Conservation (phyloP, 2,888 invertebrate species). For the Philhelius pedissequus region DNA sequence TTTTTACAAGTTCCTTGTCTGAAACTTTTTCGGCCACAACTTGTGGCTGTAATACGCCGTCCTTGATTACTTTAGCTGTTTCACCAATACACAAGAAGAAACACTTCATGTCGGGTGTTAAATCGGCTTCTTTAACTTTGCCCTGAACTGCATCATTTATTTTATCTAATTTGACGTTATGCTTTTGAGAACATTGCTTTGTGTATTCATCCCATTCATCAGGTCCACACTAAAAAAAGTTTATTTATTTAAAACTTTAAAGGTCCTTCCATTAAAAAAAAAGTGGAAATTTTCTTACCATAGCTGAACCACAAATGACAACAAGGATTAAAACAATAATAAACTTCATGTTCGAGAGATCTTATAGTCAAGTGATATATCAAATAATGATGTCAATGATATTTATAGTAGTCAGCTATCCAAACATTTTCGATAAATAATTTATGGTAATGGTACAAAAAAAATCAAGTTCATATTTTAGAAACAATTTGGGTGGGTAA, state of each 20-base stretch:
- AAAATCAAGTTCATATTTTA: neutral
- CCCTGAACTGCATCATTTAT: neutral
- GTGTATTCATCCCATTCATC: neutral
- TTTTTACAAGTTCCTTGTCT: neutral
- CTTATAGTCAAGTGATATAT: neutral
- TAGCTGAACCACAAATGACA: neutral
- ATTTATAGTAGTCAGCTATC: neutral
- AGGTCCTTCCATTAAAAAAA: no score
- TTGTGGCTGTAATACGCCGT: neutral
- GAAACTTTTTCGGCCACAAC: neutral
- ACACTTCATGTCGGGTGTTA: neutral
- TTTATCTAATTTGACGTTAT: neutral
- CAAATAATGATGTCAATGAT: neutral
- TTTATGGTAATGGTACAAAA: neutral
- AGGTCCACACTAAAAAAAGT: neutral
- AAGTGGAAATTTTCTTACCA: conserved; percentile 9
- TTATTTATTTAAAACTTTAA: neutral
- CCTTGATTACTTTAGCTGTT: neutral
- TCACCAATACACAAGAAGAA: neutral
- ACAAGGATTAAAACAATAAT: neutral
- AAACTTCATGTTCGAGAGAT: neutral
- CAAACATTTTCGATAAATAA: neutral
- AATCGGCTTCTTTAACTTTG: neutral
- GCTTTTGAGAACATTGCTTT: neutral
- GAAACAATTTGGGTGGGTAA: neutral